Evolutionary conservation across 2,888 invertebrate species (phyloP), one percentile per base, ranked within the genome.

Genomic region (Ormyrus labotus): DNA sequence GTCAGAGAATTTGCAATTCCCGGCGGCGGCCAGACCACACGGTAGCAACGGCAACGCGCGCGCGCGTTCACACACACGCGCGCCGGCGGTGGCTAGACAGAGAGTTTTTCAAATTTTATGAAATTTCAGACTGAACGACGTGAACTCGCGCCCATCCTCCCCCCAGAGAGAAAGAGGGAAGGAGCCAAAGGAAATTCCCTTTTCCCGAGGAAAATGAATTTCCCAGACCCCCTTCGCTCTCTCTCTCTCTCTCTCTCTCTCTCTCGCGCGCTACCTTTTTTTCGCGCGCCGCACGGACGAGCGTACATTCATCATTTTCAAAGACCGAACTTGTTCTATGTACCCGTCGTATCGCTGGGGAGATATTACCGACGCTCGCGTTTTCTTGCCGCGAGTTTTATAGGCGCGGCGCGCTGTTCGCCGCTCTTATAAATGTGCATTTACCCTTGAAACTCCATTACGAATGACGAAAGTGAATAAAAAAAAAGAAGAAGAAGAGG

Each of bases 1-100:
- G 85, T 83, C 81, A 75, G 76, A 80, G 65, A 85, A 84, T 84
- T 84, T 83, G 80, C 83, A 81, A 83, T 81, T 81, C 83, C 80
- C 83, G 34, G 60, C 64, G 71, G 83, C 53, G 68, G 75, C 58
- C 64, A 47, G 67, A 51, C 61, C 68, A 71, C 60, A 51, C 9
- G 45, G 47, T 4, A 58, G 51, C 51, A 51, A 10, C 11, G 11
- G 45, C 10, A 51, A 34, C 45, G 9, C 34, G 9, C 10, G 58
- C n/a, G 55, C 53, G n/a, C n/a, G n/a, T n/a, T 34, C 19, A n/a
- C 34, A 13, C 51, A 7, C 34, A 9, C 6, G 6, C 10, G 45
- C 63, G 50, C 11, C 34, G 64, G 47, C 53, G 60, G 50, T 68
- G 57, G 58, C 64, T 57, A 78, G 70, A 75, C 65, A 74, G 74